Evolutionary conservation across 2,113 vertebrate species (phyloP).

Genomic region (Scophthalmus maximus): DNA sequence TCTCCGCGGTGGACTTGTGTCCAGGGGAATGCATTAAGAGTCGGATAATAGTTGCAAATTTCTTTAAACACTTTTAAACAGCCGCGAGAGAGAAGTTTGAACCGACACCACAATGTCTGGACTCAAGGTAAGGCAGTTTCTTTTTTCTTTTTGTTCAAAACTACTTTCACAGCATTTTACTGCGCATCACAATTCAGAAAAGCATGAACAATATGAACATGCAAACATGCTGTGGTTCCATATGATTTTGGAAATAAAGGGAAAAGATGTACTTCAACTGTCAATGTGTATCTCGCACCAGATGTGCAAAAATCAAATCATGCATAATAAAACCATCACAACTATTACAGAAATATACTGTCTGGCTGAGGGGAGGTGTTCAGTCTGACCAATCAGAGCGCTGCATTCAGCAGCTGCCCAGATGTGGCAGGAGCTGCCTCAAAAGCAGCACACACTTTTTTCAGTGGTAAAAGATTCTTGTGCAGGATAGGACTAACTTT

Average conservation of each 20-base stretch:
- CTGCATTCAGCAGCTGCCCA: conserved; percentile 79
- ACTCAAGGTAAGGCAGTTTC: conserved; percentile 87
- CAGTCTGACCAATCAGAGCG: conserved; percentile 80
- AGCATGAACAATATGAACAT: neutral
- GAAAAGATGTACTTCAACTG: neutral
- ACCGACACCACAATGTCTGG: conserved; percentile 78
- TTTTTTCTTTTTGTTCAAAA: neutral
- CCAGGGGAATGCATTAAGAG: conserved; percentile 1
- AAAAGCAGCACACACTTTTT: neutral
- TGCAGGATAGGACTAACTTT: neutral
- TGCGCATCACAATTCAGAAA: neutral
- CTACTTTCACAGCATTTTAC: neutral
- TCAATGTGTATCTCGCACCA: neutral
- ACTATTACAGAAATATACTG: neutral
- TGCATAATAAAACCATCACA: too few species aligned
- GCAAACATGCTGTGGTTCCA: neutral
- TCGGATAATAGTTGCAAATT: neutral
- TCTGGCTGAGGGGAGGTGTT: conserved; percentile 69
- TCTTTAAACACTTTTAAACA: conserved; percentile 16
- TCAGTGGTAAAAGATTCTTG: neutral
- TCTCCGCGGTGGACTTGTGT: conserved; percentile 33
- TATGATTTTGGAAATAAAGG: neutral
- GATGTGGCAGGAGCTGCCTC: conserved; percentile 60
- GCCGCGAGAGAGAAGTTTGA: neutral
- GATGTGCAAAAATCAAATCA: neutral